These are phyloP conservation scores for Caenorhabditis remanei DNA, from an alignment of 1,140 invertebrate species.

Conservation along the genomic window DNA sequence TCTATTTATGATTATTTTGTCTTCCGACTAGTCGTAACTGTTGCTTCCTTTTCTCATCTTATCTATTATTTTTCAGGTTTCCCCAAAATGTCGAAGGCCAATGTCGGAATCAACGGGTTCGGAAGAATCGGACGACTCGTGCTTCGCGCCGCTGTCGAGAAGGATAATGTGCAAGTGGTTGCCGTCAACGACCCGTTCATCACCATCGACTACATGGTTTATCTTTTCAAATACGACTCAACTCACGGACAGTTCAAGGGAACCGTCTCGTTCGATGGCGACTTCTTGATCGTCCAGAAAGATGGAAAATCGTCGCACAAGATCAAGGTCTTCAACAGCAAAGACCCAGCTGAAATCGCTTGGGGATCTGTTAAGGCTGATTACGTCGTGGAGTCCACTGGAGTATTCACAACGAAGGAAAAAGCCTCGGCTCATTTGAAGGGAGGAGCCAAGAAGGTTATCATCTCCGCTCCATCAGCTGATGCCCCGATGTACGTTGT, in stretches of 20 bases:
- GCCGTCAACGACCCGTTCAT: constrained; percentile 80
- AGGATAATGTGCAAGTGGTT: constrained; percentile 82
- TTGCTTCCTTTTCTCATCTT: too few species aligned
- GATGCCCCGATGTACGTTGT: constrained; percentile 97
- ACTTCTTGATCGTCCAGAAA: constrained; percentile 86
- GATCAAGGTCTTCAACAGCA: constrained; percentile 67
- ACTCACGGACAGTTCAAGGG: constrained; percentile 93
- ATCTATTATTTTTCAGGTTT: neutral
- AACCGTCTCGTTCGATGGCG: constrained; percentile 85
- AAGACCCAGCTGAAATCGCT: constrained; percentile 86
- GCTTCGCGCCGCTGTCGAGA: constrained; percentile 87
- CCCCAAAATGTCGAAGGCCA: constrained; percentile 22
- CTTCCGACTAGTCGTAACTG: too few species aligned
- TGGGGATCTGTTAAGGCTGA: constrained; percentile 90
- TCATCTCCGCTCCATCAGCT: constrained; percentile 95
- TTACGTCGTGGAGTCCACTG: constrained; percentile 96
- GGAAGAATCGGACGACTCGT: constrained; percentile 96
- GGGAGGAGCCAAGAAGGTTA: constrained; percentile 81
- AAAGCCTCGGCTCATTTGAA: constrained; percentile 78
- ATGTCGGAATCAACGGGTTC: constrained; percentile 81
- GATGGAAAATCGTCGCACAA: constrained; percentile 66
- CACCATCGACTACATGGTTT: constrained; percentile 83
- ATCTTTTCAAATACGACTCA: constrained; percentile 97
- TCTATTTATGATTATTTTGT: too few species aligned
- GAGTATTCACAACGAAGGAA: constrained; percentile 89